A percentile compares a stretch with the other conserved stretches of the same genome.
Conservation (phyloP, 1,140 invertebrate species). For the Magallana ariakensis region DNA sequence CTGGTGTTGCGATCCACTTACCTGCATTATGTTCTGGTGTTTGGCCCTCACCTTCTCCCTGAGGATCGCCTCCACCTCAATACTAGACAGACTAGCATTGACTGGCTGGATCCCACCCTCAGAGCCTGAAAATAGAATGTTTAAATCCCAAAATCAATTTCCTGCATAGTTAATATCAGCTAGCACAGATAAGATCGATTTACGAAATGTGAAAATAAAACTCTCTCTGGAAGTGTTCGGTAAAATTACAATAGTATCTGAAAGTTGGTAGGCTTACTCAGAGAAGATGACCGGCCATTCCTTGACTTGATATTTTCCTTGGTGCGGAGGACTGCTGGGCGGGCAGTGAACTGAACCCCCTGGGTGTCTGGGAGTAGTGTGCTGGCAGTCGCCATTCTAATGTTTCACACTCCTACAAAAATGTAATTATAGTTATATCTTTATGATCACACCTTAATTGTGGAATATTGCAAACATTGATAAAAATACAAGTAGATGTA, state of each 20-base stretch:
- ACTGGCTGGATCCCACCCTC: conserved; percentile 52
- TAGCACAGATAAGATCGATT: no score
- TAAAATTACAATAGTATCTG: no score
- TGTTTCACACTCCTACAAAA: background rate
- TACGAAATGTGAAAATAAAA: no score
- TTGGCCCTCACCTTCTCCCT: conserved; percentile 73
- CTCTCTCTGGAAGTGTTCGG: no score
- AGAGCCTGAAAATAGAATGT: conserved; percentile 34
- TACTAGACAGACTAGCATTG: conserved; percentile 71
- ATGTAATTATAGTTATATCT: background rate
- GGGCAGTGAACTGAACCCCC: conserved; percentile 70
- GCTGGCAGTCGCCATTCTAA: conserved; percentile 25
- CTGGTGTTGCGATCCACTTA: conserved; percentile 42
- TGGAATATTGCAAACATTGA: no score
- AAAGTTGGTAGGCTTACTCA: conserved; percentile 53
- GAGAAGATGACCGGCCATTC: conserved; percentile 63
- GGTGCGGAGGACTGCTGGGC: conserved; percentile 61
- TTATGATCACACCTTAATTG: no score
- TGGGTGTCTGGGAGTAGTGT: conserved; percentile 69
- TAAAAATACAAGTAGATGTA: no score
- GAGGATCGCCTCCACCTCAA: conserved; percentile 74
- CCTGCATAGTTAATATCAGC: no score
- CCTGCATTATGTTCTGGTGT: conserved; percentile 72
- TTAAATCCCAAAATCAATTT: no score
- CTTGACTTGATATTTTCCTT: conserved; percentile 55